A percentile compares a stretch with the other conserved stretches of the same genome.
Conservation (phyloP, 2,888 invertebrate species). For the Melanargia galathea region DNA sequence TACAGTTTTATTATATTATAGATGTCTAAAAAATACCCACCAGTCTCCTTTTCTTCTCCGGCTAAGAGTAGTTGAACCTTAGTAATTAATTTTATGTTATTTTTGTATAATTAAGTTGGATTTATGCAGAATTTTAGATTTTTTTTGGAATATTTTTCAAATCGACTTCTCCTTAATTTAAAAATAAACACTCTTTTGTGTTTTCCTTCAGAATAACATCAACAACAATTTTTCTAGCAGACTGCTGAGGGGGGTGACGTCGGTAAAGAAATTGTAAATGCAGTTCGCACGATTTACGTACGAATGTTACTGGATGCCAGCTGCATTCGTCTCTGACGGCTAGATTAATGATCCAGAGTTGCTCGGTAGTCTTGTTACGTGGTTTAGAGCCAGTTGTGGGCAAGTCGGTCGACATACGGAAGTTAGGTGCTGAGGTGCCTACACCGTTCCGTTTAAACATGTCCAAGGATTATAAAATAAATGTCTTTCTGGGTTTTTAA, state of each 20-base stretch:
- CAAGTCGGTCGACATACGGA: neutral
- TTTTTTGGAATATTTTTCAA: no score
- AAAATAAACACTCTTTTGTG: no score
- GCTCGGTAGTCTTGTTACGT: slow-evolving; percentile 7
- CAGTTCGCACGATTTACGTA: slow-evolving; percentile 8
- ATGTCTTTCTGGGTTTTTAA: no score
- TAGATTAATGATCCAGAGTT: slow-evolving; percentile 10
- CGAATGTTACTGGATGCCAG: slow-evolving; percentile 9
- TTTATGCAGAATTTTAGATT: no score
- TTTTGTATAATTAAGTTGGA: no score
- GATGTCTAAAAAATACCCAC: no score
- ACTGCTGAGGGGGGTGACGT: neutral
- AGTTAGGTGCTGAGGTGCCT: neutral
- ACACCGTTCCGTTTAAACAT: neutral
- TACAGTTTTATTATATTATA: no score
- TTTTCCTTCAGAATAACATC: neutral
- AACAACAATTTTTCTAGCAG: neutral
- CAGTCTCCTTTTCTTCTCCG: no score
- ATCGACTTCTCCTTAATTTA: no score
- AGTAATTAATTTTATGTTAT: no score
- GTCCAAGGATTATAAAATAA: neutral
- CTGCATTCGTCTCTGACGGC: slow-evolving; percentile 16
- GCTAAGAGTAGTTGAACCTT: no score
- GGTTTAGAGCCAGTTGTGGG: slow-evolving; percentile 10
- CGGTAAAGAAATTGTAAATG: neutral